These are phyloP conservation scores for Encarsia formosa DNA, from an alignment of 2,888 invertebrate genomes.

Conservation along the genomic window DNA sequence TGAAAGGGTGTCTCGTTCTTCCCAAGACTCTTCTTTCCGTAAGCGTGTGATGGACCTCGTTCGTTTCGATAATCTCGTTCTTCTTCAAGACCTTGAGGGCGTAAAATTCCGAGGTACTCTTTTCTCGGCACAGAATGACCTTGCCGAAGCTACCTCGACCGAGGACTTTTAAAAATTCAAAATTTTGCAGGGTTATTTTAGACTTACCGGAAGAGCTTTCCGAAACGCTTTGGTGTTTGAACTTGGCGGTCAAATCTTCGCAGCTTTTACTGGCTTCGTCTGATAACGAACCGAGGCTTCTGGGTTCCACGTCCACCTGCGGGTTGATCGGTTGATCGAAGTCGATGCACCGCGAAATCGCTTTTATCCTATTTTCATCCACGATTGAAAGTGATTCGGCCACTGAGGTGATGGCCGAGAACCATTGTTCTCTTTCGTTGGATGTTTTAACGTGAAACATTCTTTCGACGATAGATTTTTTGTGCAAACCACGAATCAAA, in stretches of 20 bases:
- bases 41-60: slow-evolving; percentile 97
- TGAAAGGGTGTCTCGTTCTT: slow-evolving; percentile 95
- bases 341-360: too few species aligned
- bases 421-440: slow-evolving; percentile 84
- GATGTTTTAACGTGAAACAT: slow-evolving; percentile 94
- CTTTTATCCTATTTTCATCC: too few species aligned
- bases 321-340: too few species aligned
- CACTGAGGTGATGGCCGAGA: slow-evolving; percentile 82
- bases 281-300: not conserved
- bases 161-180: slow-evolving; percentile 96
- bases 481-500: slow-evolving; percentile 93
- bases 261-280: too few species aligned
- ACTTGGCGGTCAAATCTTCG: too few species aligned
- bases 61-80: slow-evolving; percentile 95
- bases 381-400: too few species aligned
- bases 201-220: too few species aligned
- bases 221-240: not conserved
- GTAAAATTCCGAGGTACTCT: slow-evolving; percentile 85
- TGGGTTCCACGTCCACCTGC: slow-evolving; percentile 53
- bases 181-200: slow-evolving; percentile 95
- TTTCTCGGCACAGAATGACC: slow-evolving; percentile 95
- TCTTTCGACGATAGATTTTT: slow-evolving; percentile 96
- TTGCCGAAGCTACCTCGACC: slow-evolving; percentile 99
- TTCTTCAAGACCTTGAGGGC: slow-evolving; percentile 99
- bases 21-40: slow-evolving; percentile 97